Conservation (phyloP, 1,140 invertebrate species). For the Planococcus citri region DNA sequence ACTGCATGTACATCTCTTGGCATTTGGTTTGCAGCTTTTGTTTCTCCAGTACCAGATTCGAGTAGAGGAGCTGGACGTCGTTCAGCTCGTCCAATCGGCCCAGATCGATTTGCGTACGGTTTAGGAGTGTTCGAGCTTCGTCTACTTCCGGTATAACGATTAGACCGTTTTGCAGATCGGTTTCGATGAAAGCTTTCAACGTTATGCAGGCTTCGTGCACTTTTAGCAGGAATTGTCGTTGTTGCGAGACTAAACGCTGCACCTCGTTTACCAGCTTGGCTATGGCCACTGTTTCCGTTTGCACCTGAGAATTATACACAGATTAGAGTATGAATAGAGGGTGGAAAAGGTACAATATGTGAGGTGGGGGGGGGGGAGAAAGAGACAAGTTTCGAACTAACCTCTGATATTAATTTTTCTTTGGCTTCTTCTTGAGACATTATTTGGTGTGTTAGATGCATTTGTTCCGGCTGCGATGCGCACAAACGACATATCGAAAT, state of each 20-base stretch:
- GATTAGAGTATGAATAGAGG: background rate
- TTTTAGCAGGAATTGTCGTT: constrained; percentile 54
- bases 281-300: constrained; percentile 39
- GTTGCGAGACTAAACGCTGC: constrained; percentile 47
- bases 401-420: constrained; percentile 49
- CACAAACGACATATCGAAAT: constrained; percentile 51
- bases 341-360: background rate
- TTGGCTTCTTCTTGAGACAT: constrained; percentile 52
- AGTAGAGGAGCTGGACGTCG: constrained; percentile 23
- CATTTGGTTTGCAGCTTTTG: constrained; percentile 44
- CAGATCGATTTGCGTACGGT: constrained; percentile 22
- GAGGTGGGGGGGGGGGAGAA: background rate
- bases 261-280: constrained; percentile 46
- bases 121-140: constrained; percentile 46
- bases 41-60: constrained; percentile 22
- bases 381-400: constrained; percentile 34
- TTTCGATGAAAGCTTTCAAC: constrained; percentile 55
- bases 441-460: constrained; percentile 48
- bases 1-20: constrained; percentile 57
- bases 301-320: constrained; percentile 33
- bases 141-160: constrained; percentile 44
- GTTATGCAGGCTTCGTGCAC: constrained; percentile 59
- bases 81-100: constrained; percentile 23
- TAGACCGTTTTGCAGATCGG: constrained; percentile 48
- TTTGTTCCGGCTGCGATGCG: constrained; percentile 41